Evolutionary conservation across 2,113 vertebrate species (phyloP), one percentile per base, ranked within the genome.

Genomic region (Micromys minutus): DNA sequence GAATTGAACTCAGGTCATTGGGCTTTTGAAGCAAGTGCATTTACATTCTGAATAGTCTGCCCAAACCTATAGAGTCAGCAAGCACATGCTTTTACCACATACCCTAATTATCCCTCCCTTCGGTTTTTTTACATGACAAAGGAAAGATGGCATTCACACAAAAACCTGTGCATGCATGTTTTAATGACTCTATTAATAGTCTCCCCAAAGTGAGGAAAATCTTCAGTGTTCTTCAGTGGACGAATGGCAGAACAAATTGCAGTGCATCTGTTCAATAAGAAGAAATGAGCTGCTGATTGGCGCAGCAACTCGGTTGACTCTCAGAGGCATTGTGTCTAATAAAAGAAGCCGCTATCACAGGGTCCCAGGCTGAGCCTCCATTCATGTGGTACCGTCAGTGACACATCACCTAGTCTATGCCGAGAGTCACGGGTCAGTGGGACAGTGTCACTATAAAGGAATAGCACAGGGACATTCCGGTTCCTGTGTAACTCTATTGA

Each of bases 91-190:
- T 21, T 21, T 80, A 92, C 21, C 55, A 29, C 47, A 45, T 79
- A 65, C 50, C 29, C 52, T 39, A 74, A 81, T 94, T 92, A 50
- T 92, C 31, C 29, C 39, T 63, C 55, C 34, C 50, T 52, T 63
- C 13, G 39, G 11, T 77, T 55, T 96, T 94, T 92, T 74, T 74
- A 61, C 45, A 90, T 75, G n/a, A 90, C 52, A 96, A 95, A 91
- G 90, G n/a, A 72, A 75, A 87, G 69, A 39, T 80, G 87, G 34
- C 89, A 5, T 87, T 95, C 31, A 75, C 76, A n/a, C 16, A 86
- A 89, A 94, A 96, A 42, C 26, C 29, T n/a, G 9, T 55, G 45
- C 15, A 16, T 74, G 47, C 42, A 36, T 89, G n/a, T 83, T 79
- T 91, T 89, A 88, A 80, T 47, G 88, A 21, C 19, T 90, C 55